phyloP scores from a whole-genome alignment of 2,888 invertebrate species.

The Caenorhabditis doughertyi region DNA sequence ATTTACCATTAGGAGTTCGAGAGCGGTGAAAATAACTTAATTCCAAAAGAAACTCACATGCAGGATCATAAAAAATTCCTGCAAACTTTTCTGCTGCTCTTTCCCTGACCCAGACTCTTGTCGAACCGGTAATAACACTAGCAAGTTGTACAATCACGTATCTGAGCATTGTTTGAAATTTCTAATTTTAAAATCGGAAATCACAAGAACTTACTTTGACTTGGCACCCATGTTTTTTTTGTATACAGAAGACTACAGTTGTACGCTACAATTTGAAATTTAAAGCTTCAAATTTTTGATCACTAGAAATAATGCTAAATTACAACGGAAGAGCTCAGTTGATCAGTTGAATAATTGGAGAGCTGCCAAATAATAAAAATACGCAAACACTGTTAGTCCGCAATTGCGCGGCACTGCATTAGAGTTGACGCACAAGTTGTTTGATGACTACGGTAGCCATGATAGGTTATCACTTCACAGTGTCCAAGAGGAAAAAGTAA shows the following conservation, averaged over 20 bases:
- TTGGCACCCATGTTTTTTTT: conserved; percentile 79
- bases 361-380: conserved; percentile 47
- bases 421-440: conserved; percentile 21
- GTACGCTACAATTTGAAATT: neutral
- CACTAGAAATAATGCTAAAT: no score
- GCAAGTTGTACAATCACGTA: conserved; percentile 81
- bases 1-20: no score
- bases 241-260: neutral
- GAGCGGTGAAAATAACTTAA: neutral
- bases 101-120: conserved; percentile 79
- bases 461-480: neutral
- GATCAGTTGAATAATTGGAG: conserved; percentile 39
- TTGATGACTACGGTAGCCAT: conserved; percentile 27
- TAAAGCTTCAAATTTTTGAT: neutral
- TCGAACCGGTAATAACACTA: conserved; percentile 79
- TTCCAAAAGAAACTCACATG: conserved; percentile 69
- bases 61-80: conserved; percentile 81
- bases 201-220: conserved; percentile 77
- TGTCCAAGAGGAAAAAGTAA: neutral
- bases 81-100: conserved; percentile 79
- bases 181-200: no score
- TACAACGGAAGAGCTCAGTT: no score
- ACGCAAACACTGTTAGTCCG: conserved; percentile 49
- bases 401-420: conserved; percentile 27
- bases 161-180: conserved; percentile 64